Base-by-base conservation (phyloP, 1,140 invertebrate species). In the Listronotus oregonensis region DNA sequence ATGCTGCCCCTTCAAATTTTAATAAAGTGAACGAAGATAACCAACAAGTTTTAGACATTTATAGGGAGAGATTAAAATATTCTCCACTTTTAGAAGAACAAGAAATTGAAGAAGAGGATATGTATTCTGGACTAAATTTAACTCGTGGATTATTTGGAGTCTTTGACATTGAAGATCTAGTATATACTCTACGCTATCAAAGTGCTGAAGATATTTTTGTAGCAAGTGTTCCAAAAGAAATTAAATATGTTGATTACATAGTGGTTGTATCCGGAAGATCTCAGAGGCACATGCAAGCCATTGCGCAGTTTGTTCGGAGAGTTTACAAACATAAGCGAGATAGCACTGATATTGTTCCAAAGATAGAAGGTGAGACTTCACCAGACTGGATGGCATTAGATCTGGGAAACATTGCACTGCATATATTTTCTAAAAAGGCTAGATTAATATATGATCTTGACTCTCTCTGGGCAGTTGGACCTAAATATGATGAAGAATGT, bases 331-430 rank as follows among this genome's bases (percentile, higher is more conserved):
- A 84, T 32, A 94, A 93, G 77, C 86, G 82, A 55, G 67, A 83
- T 54, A 74, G 79, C 55, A 80, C 72, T 42, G 94, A 96, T 78
- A 66, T 77, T 18, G 81, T 91, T 69, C 89, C 93, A 3, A 85
- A 82, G 70, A 84, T 95, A 67, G 92, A 95, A 82, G 93, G 93
- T 18, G 82, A 87, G 76, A 80, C 85, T 55, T 87, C 85, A 46
- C 81, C 83, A 40, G 87, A 94, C 68, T 98, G 95, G 95, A 85
- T 94, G 71, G 93, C 94, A 37, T 74, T 97, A 74, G 95, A 97
- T 85, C 84, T 97, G 82, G 92, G 92, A 55, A 96, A 97, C 76
- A 96, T 97, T 68, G 89, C 89, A 2, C 74, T 97, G n/a, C 95
- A 98, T 74, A 85, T 97, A 67, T 95, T 97, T 79, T 87, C 86